Evolutionary conservation across 2,113 vertebrate species (phyloP).

Genomic region (Dendropsophus ebraccatus): DNA sequence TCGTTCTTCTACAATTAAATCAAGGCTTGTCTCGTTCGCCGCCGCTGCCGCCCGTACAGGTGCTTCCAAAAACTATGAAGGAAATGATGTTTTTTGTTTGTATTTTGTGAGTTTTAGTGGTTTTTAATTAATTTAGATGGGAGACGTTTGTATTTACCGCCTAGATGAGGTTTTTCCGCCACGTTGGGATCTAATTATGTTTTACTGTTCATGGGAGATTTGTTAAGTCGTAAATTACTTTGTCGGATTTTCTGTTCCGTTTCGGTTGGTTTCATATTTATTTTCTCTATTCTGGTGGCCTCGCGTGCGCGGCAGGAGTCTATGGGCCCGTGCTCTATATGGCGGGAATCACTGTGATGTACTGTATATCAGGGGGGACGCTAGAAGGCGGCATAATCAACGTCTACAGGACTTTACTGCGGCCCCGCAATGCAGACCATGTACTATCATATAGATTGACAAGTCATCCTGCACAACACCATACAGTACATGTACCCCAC

Average conservation of each 20-base stretch:
- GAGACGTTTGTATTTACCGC: slow-evolving; percentile 13
- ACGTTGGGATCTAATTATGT: not conserved
- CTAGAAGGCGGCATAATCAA: too few species aligned
- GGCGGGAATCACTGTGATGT: too few species aligned
- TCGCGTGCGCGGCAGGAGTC: not conserved
- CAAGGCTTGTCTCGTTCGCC: not conserved
- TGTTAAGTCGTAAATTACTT: not conserved
- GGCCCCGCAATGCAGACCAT: too few species aligned
- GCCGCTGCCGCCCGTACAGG: not conserved
- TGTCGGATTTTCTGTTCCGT: not conserved
- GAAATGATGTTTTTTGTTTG: not conserved
- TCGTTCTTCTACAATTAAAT: slow-evolving; percentile 7
- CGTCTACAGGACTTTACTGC: too few species aligned
- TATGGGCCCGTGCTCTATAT: not conserved
- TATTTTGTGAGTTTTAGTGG: not conserved
- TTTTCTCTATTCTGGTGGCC: not conserved
- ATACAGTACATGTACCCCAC: too few species aligned
- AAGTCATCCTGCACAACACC: too few species aligned
- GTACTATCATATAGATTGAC: too few species aligned
- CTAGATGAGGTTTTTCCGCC: not conserved
- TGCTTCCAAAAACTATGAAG: not conserved
- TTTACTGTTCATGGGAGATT: slow-evolving; percentile 18
- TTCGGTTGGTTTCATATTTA: not conserved
- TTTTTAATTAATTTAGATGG: slow-evolving; percentile 27
- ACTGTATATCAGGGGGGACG: too few species aligned